These are phyloP conservation scores for Protaetia brevitarsis DNA, from an alignment of 1,140 invertebrate species.

Conservation along the genomic window DNA sequence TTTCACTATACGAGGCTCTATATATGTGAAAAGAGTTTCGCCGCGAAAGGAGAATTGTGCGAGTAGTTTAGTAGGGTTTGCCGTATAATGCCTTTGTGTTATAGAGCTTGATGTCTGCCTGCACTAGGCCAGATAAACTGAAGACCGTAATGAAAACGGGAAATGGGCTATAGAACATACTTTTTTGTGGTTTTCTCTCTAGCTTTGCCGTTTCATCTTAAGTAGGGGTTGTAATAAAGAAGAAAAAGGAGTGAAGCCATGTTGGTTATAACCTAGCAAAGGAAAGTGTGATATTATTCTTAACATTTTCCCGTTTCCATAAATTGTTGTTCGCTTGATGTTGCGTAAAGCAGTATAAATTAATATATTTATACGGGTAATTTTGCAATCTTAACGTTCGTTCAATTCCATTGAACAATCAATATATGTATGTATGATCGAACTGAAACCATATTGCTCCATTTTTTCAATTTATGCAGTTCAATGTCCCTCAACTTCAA, in stretches of 20 bases:
- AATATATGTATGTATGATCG: too few relatives aligned
- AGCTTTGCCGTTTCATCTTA: not conserved
- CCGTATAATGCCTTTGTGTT: not conserved
- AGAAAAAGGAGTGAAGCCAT: not conserved
- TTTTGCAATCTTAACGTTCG: too few relatives aligned
- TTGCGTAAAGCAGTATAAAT: too few relatives aligned
- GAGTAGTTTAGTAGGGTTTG: conserved; percentile 2
- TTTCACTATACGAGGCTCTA: not conserved
- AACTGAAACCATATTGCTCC: too few relatives aligned
- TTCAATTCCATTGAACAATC: too few relatives aligned
- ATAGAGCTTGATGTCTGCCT: not conserved
- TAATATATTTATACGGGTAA: too few relatives aligned
- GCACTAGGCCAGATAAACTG: conserved; percentile 10
- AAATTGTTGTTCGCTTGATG: too few relatives aligned
- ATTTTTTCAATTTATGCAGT: too few relatives aligned
- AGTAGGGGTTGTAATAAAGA: conserved; percentile 8
- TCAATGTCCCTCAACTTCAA: too few relatives aligned
- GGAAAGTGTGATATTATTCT: too few relatives aligned
- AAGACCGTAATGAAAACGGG: conserved; percentile 11
- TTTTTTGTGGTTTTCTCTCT: not conserved
- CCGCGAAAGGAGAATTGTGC: not conserved
- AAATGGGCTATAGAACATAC: conserved; percentile 12
- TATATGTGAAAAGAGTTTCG: not conserved
- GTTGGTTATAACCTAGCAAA: too few relatives aligned
- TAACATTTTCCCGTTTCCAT: too few relatives aligned